These are phyloP conservation scores for Sphaerophoria taeniata DNA, from an alignment of 2,888 invertebrate species.

Conservation along the genomic window DNA sequence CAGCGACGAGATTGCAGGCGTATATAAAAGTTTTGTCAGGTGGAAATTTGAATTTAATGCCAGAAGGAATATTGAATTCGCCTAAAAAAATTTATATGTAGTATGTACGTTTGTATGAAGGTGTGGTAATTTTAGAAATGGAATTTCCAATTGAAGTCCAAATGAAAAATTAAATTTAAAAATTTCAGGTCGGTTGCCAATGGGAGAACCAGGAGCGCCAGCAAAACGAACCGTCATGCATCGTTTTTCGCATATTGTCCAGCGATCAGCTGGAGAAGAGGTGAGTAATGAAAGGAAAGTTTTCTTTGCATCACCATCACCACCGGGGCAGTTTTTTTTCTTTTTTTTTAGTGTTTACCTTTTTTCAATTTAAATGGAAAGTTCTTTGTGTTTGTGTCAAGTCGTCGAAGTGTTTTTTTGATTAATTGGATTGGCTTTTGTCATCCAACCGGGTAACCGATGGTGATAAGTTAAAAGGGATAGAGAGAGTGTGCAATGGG, in stretches of 20 bases:
- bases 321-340: constrained; percentile 1
- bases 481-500: no score
- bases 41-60: constrained; percentile 28
- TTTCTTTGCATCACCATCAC: constrained; percentile 1
- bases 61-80: not conserved
- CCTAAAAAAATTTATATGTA: no score
- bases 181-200: constrained; percentile 49
- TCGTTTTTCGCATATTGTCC: not conserved
- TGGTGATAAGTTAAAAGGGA: not conserved
- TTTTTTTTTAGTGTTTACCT: constrained; percentile 21
- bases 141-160: constrained; percentile 39
- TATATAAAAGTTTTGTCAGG: constrained; percentile 55
- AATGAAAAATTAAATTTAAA: constrained; percentile 57
- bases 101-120: not conserved
- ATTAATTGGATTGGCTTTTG: constrained; percentile 60
- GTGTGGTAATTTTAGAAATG: constrained; percentile 53
- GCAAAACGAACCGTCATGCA: constrained; percentile 7
- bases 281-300: constrained; percentile 3
- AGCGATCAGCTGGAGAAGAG: not conserved
- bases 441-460: constrained; percentile 2
- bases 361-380: constrained; percentile 6
- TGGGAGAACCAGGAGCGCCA: not conserved
- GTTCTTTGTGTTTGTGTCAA: constrained; percentile 39
- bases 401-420: constrained; percentile 39
- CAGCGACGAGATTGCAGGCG: constrained; percentile 3